phyloP scores from a whole-genome alignment of 2,797 vertebrate species.

The Sternotherus odoratus region DNA sequence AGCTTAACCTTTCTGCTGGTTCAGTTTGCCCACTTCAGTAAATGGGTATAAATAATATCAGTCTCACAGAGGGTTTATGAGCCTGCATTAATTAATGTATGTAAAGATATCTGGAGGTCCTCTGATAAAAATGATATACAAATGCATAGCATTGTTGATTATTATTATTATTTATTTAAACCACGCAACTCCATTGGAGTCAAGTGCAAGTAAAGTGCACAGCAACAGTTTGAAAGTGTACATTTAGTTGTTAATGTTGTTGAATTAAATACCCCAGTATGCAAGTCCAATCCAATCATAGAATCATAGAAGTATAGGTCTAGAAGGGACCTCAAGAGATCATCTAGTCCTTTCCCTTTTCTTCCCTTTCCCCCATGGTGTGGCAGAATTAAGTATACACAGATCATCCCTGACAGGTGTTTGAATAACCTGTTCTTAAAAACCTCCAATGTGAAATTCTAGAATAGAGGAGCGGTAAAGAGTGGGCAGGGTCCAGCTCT shows the following conservation, averaged over 20 bases:
- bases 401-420: background rate
- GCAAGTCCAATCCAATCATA: background rate
- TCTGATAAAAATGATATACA: background rate
- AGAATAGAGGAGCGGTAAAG: background rate
- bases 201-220: background rate
- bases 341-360: background rate
- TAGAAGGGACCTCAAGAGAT: background rate
- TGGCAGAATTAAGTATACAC: background rate
- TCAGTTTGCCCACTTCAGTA: background rate
- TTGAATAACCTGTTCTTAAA: background rate
- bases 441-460: background rate
- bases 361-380: background rate
- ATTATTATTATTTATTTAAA: background rate
- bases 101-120: accelerated
- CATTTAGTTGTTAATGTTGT: background rate
- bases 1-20: background rate
- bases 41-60: background rate
- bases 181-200: background rate
- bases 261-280: background rate
- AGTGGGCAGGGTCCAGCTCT: background rate
- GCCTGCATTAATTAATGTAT: background rate
- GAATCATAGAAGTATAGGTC: background rate
- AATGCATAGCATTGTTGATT: accelerated
- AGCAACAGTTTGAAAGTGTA: background rate
- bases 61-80: background rate